Evolutionary conservation across 2,888 invertebrate genomes (phyloP).

Genomic region (Crocallis elinguaria): DNA sequence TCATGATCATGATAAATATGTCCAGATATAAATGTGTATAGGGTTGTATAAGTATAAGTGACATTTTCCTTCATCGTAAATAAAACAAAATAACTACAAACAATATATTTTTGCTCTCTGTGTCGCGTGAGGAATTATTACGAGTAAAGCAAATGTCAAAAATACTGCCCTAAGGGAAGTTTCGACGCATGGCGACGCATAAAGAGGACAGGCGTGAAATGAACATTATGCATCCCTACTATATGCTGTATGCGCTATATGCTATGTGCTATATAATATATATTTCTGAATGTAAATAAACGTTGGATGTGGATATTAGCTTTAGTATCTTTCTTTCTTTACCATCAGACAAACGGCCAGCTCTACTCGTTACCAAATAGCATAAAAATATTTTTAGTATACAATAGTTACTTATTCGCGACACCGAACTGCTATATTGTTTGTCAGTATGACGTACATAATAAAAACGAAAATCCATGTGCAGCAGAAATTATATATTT

Average conservation of each 20-base stretch:
- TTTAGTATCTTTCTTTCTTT: too few species aligned
- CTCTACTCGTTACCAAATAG: too few species aligned
- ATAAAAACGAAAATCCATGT: neutral
- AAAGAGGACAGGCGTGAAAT: conserved; percentile 49
- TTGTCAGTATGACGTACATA: neutral
- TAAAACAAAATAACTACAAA: conserved; percentile 11
- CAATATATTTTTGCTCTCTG: conserved; percentile 4
- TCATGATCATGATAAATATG: conserved; percentile 9
- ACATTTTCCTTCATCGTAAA: conserved; percentile 14
- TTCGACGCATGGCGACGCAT: conserved; percentile 55
- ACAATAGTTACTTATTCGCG: too few species aligned
- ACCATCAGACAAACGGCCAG: too few species aligned
- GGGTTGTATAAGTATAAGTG: conserved; percentile 2
- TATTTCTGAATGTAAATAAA: too few species aligned
- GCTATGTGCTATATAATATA: too few species aligned
- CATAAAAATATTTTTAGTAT: too few species aligned
- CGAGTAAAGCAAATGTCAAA: conserved; percentile 55
- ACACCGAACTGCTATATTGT: too few species aligned
- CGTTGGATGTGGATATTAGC: too few species aligned
- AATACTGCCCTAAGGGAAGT: conserved; percentile 46
- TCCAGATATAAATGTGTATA: neutral
- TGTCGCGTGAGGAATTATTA: conserved; percentile 23
- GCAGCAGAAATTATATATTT: neutral
- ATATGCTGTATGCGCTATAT: too few species aligned
- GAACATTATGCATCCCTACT: conserved; percentile 41